These are phyloP conservation scores for Origma solitaria DNA, from an alignment of 2,113 vertebrate species.

Conservation along the genomic window DNA sequence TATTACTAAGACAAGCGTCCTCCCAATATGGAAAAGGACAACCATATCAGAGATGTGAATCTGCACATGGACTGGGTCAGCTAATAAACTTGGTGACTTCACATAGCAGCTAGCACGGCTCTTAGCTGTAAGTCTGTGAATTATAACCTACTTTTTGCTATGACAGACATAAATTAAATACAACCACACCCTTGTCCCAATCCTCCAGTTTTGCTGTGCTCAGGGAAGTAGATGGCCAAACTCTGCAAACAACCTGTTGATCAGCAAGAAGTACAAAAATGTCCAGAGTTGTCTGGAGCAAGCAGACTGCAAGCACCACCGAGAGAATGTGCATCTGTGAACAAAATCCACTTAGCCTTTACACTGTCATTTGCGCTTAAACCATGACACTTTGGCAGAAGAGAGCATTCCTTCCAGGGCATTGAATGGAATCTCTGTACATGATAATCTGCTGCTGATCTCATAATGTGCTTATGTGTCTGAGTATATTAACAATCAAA, in stretches of 20 bases:
- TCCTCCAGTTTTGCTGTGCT: neutral
- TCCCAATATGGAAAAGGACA: neutral
- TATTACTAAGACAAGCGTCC: neutral
- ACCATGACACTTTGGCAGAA: neutral
- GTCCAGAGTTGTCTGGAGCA: neutral
- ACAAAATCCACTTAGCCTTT: neutral
- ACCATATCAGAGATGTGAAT: neutral
- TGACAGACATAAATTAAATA: neutral
- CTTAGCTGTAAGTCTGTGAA: neutral
- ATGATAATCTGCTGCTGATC: neutral
- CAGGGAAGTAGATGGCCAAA: neutral
- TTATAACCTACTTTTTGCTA: neutral
- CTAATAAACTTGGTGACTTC: accelerated
- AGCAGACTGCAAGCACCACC: neutral
- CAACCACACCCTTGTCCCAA: neutral
- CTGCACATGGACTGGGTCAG: neutral
- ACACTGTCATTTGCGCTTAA: neutral
- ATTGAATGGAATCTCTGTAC: neutral
- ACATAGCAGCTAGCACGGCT: neutral
- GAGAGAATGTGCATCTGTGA: neutral
- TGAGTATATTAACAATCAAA: neutral
- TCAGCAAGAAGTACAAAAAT: neutral
- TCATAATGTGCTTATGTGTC: neutral
- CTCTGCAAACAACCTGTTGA: neutral
- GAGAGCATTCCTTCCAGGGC: neutral